These are phyloP conservation scores for Metallyticus violacea DNA, from an alignment of 2,888 invertebrate genomes.

Conservation along the genomic window DNA sequence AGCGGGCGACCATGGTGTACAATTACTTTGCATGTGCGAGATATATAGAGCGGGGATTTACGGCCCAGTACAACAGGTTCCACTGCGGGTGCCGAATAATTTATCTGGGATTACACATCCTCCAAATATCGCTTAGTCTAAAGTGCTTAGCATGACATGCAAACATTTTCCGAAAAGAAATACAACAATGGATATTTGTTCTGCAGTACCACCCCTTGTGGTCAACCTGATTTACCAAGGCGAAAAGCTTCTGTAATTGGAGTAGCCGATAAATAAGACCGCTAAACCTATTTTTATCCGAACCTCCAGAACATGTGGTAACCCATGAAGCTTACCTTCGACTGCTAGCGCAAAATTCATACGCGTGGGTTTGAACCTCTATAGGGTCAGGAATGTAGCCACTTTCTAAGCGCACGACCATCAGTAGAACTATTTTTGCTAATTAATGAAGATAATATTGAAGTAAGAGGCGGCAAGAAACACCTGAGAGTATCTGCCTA, in stretches of 20 bases:
- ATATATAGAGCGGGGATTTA: not conserved
- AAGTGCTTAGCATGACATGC: not conserved
- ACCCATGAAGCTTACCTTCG: too few species aligned
- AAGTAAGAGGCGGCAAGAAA: too few species aligned
- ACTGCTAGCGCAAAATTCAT: too few species aligned
- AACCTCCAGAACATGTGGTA: too few species aligned
- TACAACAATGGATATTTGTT: not conserved
- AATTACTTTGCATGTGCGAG: not conserved
- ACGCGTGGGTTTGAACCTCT: too few species aligned
- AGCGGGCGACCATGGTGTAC: not conserved
- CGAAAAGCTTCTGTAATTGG: not conserved
- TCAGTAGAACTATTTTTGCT: too few species aligned
- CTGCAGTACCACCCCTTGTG: too few species aligned
- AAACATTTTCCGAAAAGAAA: not conserved
- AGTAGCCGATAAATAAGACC: not conserved
- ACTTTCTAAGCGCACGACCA: too few species aligned
- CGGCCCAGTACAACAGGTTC: not conserved
- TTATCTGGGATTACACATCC: not conserved
- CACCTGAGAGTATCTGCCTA: too few species aligned
- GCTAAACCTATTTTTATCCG: not conserved
- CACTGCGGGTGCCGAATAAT: not conserved
- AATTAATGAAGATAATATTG: too few species aligned
- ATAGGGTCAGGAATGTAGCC: too few species aligned
- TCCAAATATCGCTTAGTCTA: not conserved
- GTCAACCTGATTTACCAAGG: not conserved